Percentiles rank a stretch among this genome's conserved stretches.
These are phyloP conservation scores for Halichoeres trimaculatus DNA, from an alignment of 2,113 vertebrate genomes.

Conservation along the genomic window DNA sequence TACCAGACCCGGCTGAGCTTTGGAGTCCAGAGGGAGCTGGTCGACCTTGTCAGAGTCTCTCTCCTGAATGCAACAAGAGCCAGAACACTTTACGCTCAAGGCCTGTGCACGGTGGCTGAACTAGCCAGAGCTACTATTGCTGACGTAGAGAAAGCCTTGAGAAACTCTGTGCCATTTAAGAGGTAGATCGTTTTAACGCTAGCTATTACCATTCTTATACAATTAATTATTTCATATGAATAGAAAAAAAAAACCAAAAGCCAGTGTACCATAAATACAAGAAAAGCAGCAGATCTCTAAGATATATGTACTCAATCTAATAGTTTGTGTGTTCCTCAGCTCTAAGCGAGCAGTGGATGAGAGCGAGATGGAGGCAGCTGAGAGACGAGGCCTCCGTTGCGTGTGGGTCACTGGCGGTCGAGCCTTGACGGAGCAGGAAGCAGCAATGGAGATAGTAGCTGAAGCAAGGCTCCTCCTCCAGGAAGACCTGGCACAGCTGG, in stretches of 20 bases:
- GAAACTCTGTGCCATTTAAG: conserved; percentile 92
- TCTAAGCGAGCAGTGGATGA: conserved; percentile 92
- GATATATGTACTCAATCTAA: background rate
- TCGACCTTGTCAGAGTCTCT: conserved; percentile 93
- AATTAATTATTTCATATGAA: background rate
- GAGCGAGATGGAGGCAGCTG: conserved; percentile 89
- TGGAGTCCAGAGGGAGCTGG: conserved; percentile 94
- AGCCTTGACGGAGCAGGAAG: conserved; percentile 90
- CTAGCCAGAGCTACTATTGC: conserved; percentile 86
- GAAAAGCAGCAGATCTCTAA: background rate
- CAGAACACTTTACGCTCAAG: conserved; percentile 88
- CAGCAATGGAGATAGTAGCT: conserved; percentile 88
- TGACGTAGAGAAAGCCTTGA: conserved; percentile 89
- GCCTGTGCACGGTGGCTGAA: conserved; percentile 90
- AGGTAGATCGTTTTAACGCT: conserved; percentile 81
- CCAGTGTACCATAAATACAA: background rate
- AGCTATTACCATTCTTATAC: too few species aligned
- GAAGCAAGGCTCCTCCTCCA: conserved; percentile 92
- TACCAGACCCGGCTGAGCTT: conserved; percentile 97
- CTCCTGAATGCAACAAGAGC: conserved; percentile 92
- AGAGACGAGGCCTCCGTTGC: conserved; percentile 86
- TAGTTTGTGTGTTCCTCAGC: conserved; percentile 61
- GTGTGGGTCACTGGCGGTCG: conserved; percentile 90
- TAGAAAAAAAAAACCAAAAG: too few species aligned
- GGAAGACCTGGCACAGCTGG: conserved; percentile 90